These are phyloP conservation scores for Luehdorfia chinensis DNA, from an alignment of 1,140 invertebrate genomes.

Conservation along the genomic window DNA sequence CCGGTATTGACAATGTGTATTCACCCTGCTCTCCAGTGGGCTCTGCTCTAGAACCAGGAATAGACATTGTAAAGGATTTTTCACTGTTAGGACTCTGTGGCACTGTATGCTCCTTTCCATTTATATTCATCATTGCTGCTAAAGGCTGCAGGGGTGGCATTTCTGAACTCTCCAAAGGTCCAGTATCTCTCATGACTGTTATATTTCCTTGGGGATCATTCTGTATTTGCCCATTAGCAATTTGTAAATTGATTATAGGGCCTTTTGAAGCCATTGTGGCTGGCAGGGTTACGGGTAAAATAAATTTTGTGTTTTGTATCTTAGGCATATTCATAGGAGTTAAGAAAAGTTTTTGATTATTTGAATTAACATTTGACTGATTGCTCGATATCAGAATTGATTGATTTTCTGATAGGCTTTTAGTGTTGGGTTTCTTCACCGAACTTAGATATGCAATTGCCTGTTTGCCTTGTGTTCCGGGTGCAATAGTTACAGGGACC, in stretches of 20 bases:
- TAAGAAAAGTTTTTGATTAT: conserved; percentile 71
- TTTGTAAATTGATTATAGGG: conserved; percentile 73
- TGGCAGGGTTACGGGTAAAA: conserved; percentile 64
- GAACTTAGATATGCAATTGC: conserved; percentile 64
- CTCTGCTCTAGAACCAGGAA: conserved; percentile 69
- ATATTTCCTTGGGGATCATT: conserved; percentile 74
- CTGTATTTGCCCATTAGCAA: conserved; percentile 74
- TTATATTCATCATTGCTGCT: conserved; percentile 47
- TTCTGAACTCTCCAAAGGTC: conserved; percentile 44
- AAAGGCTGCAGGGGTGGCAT: conserved; percentile 66
- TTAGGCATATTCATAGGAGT: conserved; percentile 72
- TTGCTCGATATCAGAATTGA: conserved; percentile 70
- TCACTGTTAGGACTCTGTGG: conserved; percentile 55
- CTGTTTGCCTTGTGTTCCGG: conserved; percentile 51
- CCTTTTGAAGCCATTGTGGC: conserved; percentile 71
- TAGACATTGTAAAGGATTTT: conserved; percentile 60
- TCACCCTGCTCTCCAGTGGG: conserved; percentile 70
- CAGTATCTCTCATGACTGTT: conserved; percentile 70
- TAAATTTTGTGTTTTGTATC: conserved; percentile 69
- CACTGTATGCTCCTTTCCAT: conserved; percentile 53
- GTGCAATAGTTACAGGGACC: conserved; percentile 67
- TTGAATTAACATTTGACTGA: conserved; percentile 53
- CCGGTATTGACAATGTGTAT: conserved; percentile 72
- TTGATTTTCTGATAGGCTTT: conserved; percentile 60
- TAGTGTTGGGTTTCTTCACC: conserved; percentile 57